phyloP scores from a whole-genome alignment of 2,797 vertebrate genomes.

The Poecilia velifera region DNA sequence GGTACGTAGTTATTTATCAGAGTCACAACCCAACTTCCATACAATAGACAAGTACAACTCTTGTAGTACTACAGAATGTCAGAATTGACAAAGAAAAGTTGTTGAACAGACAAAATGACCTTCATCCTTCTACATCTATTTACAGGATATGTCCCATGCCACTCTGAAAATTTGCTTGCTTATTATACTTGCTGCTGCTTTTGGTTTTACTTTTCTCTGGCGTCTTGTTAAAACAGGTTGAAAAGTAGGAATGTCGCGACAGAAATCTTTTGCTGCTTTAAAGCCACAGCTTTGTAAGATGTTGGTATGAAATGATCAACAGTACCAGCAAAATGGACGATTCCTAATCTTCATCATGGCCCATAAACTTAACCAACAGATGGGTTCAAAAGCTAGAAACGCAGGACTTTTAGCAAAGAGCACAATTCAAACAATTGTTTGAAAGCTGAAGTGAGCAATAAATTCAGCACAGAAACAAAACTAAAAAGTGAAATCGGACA shows the following conservation, averaged over 20 bases:
- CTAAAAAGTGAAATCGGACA: not conserved
- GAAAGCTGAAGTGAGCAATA: not conserved
- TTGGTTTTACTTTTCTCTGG: not conserved
- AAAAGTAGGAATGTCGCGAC: not conserved
- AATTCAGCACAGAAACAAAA: not conserved
- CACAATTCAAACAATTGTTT: not conserved
- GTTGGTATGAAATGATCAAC: not conserved
- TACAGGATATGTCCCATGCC: too few species aligned
- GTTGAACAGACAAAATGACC: not conserved
- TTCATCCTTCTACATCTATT: too few species aligned
- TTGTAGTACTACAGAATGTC: not conserved
- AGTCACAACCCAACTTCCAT: not conserved
- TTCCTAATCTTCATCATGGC: not conserved
- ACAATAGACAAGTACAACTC: not conserved
- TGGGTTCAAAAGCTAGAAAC: not conserved
- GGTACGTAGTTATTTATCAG: not conserved
- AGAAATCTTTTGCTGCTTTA: not conserved
- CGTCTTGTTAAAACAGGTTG: not conserved
- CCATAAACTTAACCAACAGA: not conserved
- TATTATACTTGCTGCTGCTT: not conserved
- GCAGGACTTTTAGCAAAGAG: not conserved
- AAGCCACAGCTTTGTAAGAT: not conserved
- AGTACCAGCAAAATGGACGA: not conserved
- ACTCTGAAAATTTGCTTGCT: not conserved
- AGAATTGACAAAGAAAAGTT: not conserved